phyloP scores from a whole-genome alignment of 2,113 vertebrate genomes.

The Nyctereutes procyonoides region DNA sequence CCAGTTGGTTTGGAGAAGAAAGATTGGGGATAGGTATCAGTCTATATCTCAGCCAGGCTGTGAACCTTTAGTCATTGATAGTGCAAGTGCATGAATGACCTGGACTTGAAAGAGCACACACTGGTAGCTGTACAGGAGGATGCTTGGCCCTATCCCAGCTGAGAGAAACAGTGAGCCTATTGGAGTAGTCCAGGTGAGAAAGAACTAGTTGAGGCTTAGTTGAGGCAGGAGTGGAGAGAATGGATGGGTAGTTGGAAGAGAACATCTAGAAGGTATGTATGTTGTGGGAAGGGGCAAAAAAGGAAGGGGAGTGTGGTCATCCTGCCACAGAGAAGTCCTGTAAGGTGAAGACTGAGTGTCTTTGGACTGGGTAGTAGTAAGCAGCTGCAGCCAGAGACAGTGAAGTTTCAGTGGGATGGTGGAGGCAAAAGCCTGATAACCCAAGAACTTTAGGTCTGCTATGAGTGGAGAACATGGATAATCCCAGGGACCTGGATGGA shows the following conservation, averaged over 20 bases:
- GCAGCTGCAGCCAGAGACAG: neutral
- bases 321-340: neutral
- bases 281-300: neutral
- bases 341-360: neutral
- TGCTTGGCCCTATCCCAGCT: neutral
- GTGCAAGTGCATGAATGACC: neutral
- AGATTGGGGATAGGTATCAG: neutral
- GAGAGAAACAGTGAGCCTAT: neutral
- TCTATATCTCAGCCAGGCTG: neutral
- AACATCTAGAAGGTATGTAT: neutral
- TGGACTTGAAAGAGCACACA: neutral
- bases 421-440: neutral
- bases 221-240: neutral
- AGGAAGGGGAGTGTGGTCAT: neutral
- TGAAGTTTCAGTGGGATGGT: neutral
- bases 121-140: neutral
- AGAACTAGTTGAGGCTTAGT: neutral
- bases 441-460: neutral
- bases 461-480: neutral
- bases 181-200: neutral
- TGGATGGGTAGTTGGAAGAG: neutral
- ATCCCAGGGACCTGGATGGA: neutral
- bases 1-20: neutral
- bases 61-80: neutral
- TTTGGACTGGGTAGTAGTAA: neutral